Evolutionary conservation across 2,888 invertebrate species (phyloP).

Genomic region (Ligdia adustata): DNA sequence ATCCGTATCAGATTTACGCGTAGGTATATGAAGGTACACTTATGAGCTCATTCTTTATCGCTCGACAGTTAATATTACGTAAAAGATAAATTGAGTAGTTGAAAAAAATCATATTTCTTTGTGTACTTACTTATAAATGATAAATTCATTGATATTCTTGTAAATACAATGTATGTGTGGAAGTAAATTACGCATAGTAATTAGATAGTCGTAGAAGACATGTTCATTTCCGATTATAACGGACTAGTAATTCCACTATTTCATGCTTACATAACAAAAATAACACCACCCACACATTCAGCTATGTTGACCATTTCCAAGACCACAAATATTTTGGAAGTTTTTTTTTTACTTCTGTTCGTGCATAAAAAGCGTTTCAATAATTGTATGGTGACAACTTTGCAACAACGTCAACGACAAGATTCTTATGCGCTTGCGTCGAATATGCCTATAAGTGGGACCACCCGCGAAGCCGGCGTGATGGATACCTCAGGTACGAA

Average conservation of each 20-base stretch:
- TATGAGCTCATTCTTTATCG: conserved; percentile 10
- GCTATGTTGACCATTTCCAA: no score
- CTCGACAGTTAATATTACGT: conserved; percentile 1
- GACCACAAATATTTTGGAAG: no score
- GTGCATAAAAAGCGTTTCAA: no score
- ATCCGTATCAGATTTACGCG: conserved; percentile 19
- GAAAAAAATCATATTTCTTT: not conserved
- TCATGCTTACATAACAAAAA: no score
- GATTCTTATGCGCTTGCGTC: conserved; percentile 42
- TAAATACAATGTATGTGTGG: conserved; percentile 11
- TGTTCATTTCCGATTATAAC: no score
- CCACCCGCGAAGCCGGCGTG: conserved; percentile 45
- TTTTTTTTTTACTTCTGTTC: no score
- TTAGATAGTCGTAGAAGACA: no score
- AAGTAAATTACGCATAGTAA: not conserved
- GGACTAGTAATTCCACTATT: no score
- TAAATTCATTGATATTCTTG: conserved; percentile 18
- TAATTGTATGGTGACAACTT: conserved; percentile 35
- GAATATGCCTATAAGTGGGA: conserved; percentile 38
- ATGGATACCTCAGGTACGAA: conserved; percentile 24
- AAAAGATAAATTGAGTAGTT: not conserved
- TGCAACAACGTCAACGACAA: conserved; percentile 46
- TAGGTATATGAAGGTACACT: no score
- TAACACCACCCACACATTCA: no score
- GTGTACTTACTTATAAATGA: conserved; percentile 1